phyloP scores from a whole-genome alignment of 2,888 invertebrate genomes.

The Oegoconia quadripuncta region DNA sequence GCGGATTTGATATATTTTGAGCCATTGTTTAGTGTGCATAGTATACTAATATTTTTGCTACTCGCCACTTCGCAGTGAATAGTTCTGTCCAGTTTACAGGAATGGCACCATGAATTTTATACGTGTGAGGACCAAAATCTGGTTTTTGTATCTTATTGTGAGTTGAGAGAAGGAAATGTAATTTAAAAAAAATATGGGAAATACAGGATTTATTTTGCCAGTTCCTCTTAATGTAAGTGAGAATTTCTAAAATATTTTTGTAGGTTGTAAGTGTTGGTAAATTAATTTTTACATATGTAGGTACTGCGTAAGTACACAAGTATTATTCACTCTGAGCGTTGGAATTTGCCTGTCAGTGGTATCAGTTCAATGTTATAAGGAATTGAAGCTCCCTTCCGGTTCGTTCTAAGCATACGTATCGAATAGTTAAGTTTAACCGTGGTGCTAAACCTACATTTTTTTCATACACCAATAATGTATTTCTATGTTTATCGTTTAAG shows the following conservation, averaged over 20 bases:
- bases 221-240: constrained; percentile 78
- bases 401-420: constrained; percentile 49
- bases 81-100: constrained; percentile 69
- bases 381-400: constrained; percentile 45
- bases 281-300: constrained; percentile 66
- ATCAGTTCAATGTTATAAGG: constrained; percentile 29
- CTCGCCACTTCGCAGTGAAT: constrained; percentile 54
- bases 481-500: constrained; percentile 51
- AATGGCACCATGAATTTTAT: constrained; percentile 73
- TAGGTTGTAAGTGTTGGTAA: constrained; percentile 73
- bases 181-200: constrained; percentile 33
- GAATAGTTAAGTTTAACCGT: constrained; percentile 57
- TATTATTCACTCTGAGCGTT: constrained; percentile 45
- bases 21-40: constrained; percentile 69
- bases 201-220: constrained; percentile 78
- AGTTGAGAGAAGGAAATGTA: constrained; percentile 33
- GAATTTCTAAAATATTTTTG: constrained; percentile 77
- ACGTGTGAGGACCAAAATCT: constrained; percentile 66
- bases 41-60: constrained; percentile 76
- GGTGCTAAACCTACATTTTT: constrained; percentile 61
- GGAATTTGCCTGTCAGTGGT: constrained; percentile 32
- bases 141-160: constrained; percentile 56
- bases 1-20: constrained; percentile 71
- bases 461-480: constrained; percentile 64
- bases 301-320: constrained; percentile 60